Evolutionary conservation across 2,113 vertebrate species (phyloP), one percentile per base, ranked within the genome.

Genomic region (Tupaia chinensis): DNA sequence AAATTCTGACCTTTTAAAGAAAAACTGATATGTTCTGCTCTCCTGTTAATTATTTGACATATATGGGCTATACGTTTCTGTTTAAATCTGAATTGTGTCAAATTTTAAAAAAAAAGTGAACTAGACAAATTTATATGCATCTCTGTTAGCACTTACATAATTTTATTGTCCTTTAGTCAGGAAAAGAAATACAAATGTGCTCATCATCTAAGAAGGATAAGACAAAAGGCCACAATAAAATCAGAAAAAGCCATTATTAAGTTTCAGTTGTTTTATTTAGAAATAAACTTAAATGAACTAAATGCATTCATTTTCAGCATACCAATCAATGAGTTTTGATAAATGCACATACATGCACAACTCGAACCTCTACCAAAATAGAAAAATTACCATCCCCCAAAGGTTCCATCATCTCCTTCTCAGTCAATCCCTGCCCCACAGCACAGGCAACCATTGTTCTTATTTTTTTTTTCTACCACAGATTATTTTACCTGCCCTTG

Each of bases 1-100:
- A 98, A 98, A 98, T 97, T 97, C 97, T 97, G 97, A 91, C 88
- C 98, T 97, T 96, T 98, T 97, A 96, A 98, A 98, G 98, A 97
- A 98, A 97, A 98, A 95, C 97, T 96, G 96, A 98, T 98, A 93
- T 97, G 96, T 95, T 98, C 94, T 95, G 95, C 92, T 98, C 88
- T 96, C 96, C 95, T 87, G 92, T 97, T 98, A 98, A 98, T 98
- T 98, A 97, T 98, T 98, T 97, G 95, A 97, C 95, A 44, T 96
- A 72, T 7, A 96, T 98, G 44, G 92, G 96, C 94, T 94, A 93
- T 0, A 27, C 98, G 80, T 97, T 98, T 97, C 98, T 94, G 89
- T 97, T 98, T 97, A 97, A 97, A 96, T 97, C 95, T 93, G 97
- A 98, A 97, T 92, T 98, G 93, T 97, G 96, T 97, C 95, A 95